Evolutionary conservation across 2,113 vertebrate genomes (phyloP).

Genomic region (Chelonoidis abingdonii): DNA sequence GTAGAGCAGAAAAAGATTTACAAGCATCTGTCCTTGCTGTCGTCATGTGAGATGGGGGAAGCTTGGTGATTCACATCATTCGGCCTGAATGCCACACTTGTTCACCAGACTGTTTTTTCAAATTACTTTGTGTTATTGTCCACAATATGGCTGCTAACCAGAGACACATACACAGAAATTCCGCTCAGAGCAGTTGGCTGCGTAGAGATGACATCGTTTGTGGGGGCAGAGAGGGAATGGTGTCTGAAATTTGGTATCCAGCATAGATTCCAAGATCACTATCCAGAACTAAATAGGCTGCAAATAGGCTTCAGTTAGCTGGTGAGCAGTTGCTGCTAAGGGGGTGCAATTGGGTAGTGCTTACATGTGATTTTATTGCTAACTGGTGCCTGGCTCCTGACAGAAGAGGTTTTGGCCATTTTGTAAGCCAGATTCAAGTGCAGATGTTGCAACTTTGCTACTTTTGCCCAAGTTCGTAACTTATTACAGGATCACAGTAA

Average conservation of each 20-base stretch:
- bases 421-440: neutral
- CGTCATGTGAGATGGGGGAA: constrained; percentile 49
- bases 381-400: neutral
- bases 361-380: neutral
- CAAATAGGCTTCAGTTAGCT: neutral
- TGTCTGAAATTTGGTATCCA: constrained; percentile 48
- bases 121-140: constrained; percentile 57
- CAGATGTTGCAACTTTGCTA: constrained; percentile 10
- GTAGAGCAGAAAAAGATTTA: neutral
- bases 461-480: neutral
- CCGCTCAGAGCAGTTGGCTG: constrained; percentile 37
- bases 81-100: constrained; percentile 59
- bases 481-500: neutral
- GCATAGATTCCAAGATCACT: constrained; percentile 3
- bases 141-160: constrained; percentile 41
- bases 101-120: constrained; percentile 64
- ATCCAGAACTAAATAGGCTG: neutral
- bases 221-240: neutral
- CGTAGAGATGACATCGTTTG: neutral
- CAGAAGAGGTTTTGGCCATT: constrained; percentile 5
- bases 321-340: constrained; percentile 3
- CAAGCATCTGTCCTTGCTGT: constrained; percentile 22
- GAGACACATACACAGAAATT: constrained; percentile 49
- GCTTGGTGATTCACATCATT: constrained; percentile 49
- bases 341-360: neutral